phyloP scores from a whole-genome alignment of 1,140 invertebrate genomes.

The Drosophila eugracilis region DNA sequence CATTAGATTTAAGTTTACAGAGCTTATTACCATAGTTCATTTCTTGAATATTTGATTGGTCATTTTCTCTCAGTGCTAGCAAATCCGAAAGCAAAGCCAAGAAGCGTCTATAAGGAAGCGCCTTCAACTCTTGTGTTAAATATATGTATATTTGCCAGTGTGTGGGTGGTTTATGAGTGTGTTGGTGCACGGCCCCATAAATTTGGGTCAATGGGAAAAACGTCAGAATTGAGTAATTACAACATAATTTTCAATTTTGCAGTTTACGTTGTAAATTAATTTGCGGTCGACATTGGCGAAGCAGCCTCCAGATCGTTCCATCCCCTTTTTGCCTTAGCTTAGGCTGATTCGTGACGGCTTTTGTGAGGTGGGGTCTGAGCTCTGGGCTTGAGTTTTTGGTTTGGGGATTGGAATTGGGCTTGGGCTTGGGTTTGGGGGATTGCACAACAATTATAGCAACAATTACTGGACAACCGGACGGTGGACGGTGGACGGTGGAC shows the following conservation, averaged over 20 bases:
- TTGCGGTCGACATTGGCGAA: constrained; percentile 79
- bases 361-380: constrained; percentile 22
- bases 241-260: constrained; percentile 84
- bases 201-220: constrained; percentile 83
- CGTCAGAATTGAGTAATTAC: constrained; percentile 83
- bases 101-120: constrained; percentile 20
- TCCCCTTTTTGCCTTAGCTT: constrained; percentile 12
- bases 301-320: constrained; percentile 32
- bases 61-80: constrained; percentile 3
- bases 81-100: constrained; percentile 25
- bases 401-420: background rate
- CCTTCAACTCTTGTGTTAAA: constrained; percentile 25
- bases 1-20: background rate
- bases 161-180: constrained; percentile 18
- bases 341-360: constrained; percentile 33
- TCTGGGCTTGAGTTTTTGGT: background rate
- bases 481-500: constrained; percentile 34
- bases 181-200: constrained; percentile 63
- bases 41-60: background rate
- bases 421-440: constrained; percentile 10
- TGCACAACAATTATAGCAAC: constrained; percentile 78
- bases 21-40: too few species aligned
- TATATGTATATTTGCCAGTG: constrained; percentile 7
- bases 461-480: constrained; percentile 70
- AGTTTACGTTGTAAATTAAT: constrained; percentile 84